phyloP scores from a whole-genome alignment of 2,797 vertebrate species.

The Phaenicophaeus curvirostris region DNA sequence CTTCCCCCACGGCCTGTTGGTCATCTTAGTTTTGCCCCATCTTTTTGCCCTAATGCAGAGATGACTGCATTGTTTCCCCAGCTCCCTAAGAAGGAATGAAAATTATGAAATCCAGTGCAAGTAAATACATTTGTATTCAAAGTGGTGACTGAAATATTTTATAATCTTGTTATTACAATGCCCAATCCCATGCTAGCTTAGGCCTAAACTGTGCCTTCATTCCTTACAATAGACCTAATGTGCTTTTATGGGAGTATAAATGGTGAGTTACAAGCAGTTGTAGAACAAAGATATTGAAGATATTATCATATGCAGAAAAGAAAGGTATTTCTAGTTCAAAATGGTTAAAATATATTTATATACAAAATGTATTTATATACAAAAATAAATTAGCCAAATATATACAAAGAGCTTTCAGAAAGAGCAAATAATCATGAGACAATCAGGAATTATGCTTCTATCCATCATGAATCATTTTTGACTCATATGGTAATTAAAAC shows the following conservation, averaged over 20 bases:
- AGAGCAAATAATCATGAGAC: conserved; percentile 19
- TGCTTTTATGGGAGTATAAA: not conserved
- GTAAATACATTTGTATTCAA: not conserved
- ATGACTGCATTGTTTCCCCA: not conserved
- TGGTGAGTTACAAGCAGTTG: not conserved
- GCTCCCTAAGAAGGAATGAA: not conserved
- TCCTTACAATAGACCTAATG: not conserved
- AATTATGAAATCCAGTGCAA: not conserved
- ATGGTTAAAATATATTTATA: not conserved
- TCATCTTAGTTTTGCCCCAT: not conserved
- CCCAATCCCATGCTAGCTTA: not conserved
- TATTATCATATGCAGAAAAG: not conserved
- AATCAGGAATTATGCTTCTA: not conserved
- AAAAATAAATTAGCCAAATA: not conserved
- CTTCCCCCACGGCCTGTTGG: not conserved
- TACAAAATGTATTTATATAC: not conserved
- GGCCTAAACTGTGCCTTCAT: not conserved
- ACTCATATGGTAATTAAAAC: not conserved
- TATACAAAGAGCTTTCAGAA: not conserved
- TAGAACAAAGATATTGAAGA: not conserved
- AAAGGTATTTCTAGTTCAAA: not conserved
- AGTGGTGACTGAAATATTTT: not conserved
- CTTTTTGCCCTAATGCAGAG: not conserved
- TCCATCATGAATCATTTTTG: conserved; percentile 34
- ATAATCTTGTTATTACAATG: not conserved